Conservation (phyloP, 2,113 vertebrate species). For the Paramisgurnus dabryanus region DNA sequence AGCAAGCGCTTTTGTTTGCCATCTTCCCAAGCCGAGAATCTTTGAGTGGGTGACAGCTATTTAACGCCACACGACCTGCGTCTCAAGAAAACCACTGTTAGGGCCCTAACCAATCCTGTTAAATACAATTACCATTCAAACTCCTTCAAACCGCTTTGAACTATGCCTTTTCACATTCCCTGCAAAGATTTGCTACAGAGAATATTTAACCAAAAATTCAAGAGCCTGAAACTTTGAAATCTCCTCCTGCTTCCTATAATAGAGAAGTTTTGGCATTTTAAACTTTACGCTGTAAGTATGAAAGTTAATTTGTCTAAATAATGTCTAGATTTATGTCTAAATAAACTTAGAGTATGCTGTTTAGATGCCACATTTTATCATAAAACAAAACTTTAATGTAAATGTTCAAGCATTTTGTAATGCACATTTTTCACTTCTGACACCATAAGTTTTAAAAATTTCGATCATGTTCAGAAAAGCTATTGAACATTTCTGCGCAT, state of each 20-base stretch:
- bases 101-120: slow-evolving; percentile 48
- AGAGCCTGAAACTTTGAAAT: background rate
- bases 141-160: slow-evolving; percentile 18
- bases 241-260: background rate
- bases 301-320: background rate
- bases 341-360: too few relatives aligned
- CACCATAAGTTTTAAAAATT: too few relatives aligned
- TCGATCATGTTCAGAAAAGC: slow-evolving; percentile 35
- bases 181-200: background rate
- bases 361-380: background rate
- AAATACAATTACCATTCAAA: slow-evolving; percentile 38
- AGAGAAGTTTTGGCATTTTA: background rate
- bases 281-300: background rate
- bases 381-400: background rate
- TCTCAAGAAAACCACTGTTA: slow-evolving; percentile 49
- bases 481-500: slow-evolving; percentile 62
- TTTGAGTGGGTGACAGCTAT: slow-evolving; percentile 48
- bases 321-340: too few relatives aligned
- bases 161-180: background rate
- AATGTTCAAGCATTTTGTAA: background rate
- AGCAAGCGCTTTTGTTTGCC: slow-evolving; percentile 37
- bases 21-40: slow-evolving; percentile 20
- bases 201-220: background rate
- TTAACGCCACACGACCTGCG: slow-evolving; percentile 54
- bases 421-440: too few relatives aligned